Evolutionary conservation across 1,140 invertebrate species (phyloP).

Genomic region (Apis cerana): DNA sequence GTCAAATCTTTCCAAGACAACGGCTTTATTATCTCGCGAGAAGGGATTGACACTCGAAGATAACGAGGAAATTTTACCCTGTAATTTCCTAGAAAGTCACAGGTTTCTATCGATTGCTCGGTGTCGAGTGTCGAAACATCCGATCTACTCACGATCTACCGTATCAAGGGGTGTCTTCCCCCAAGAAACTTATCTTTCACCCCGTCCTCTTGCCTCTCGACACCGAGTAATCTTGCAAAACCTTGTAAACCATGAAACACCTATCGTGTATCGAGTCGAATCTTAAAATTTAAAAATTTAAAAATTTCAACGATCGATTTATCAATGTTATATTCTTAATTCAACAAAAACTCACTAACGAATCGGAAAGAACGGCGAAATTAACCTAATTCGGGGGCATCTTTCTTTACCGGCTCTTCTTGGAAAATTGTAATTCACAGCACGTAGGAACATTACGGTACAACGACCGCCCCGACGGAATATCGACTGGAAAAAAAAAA

Average conservation of each 20-base stretch:
- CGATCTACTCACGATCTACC: constrained; percentile 3
- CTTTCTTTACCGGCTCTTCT: constrained; percentile 56
- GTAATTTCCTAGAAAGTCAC: constrained; percentile 26
- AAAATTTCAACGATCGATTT: too few relatives aligned
- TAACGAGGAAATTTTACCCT: constrained; percentile 44
- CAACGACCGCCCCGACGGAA: constrained; percentile 2
- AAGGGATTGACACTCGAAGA: not conserved
- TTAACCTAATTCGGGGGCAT: constrained; percentile 2
- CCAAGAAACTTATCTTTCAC: not conserved
- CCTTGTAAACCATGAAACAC: not conserved
- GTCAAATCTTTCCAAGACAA: not conserved
- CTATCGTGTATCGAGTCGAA: not conserved
- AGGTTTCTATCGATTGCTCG: constrained; percentile 36
- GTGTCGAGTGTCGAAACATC: constrained; percentile 31
- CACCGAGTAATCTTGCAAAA: not conserved
- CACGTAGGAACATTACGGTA: constrained; percentile 47
- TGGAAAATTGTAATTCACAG: constrained; percentile 48
- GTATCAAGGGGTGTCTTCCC: not conserved
- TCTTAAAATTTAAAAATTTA: too few relatives aligned
- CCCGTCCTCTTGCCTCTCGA: too few relatives aligned
- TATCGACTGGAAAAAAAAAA: constrained; percentile 11
- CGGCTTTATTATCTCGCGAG: not conserved
- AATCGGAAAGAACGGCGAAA: not conserved
- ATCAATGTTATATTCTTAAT: too few relatives aligned
- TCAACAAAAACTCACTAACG: too few relatives aligned